Evolutionary conservation across 2,113 vertebrate species (phyloP).

Genomic region (Oreochromis spilurus): DNA sequence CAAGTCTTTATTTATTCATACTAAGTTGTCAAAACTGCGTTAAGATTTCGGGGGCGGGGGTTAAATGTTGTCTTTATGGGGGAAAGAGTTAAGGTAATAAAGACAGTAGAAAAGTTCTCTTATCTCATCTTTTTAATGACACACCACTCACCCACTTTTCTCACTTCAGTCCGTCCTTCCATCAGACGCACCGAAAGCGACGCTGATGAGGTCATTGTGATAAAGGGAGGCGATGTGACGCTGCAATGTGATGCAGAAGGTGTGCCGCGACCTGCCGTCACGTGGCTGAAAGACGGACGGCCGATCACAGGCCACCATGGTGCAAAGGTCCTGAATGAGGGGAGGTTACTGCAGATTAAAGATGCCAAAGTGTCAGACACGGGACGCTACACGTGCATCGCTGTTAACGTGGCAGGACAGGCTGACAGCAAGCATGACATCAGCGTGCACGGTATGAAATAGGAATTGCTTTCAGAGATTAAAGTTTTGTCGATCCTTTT

Average conservation of each 20-base stretch:
- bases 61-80: neutral
- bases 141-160: conserved; percentile 1
- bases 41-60: neutral
- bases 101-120: neutral
- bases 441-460: conserved; percentile 82
- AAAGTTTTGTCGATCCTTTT: neutral
- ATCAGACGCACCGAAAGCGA: conserved; percentile 67
- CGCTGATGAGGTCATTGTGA: conserved; percentile 68
- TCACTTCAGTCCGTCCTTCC: conserved; percentile 79
- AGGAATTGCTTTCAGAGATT: accelerated
- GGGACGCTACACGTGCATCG: conserved; percentile 88
- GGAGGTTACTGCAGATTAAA: conserved; percentile 77
- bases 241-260: conserved; percentile 84
- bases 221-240: conserved; percentile 75
- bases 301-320: conserved; percentile 63
- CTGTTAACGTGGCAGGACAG: conserved; percentile 87
- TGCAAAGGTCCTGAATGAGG: conserved; percentile 70
- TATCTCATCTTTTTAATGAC: neutral
- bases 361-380: conserved; percentile 79
- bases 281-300: conserved; percentile 89
- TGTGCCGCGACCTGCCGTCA: conserved; percentile 78
- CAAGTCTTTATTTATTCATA: too few relatives aligned
- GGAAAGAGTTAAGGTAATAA: neutral
- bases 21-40: too few relatives aligned
- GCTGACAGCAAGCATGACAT: conserved; percentile 85